Conservation (phyloP, 2,113 vertebrate genomes). For the Talpa occidentalis region DNA sequence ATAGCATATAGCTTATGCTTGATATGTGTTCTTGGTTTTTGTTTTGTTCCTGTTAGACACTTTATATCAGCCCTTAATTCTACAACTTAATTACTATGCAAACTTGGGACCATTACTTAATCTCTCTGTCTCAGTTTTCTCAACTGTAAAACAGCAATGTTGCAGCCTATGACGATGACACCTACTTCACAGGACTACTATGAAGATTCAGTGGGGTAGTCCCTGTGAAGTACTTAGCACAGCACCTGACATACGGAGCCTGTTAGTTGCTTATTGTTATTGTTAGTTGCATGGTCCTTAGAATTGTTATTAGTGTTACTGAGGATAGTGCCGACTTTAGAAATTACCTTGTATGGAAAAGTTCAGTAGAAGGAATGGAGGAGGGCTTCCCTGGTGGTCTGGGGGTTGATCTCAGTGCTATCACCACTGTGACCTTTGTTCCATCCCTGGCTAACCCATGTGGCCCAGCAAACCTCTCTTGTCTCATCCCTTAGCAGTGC, state of each 20-base stretch:
- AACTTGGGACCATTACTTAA: background rate
- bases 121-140: background rate
- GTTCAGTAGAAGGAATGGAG: background rate
- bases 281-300: background rate
- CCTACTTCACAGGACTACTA: background rate
- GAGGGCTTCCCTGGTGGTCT: too few species aligned
- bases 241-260: background rate
- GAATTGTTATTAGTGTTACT: background rate
- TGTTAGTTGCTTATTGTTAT: rapidly evolving
- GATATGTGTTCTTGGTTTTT: background rate
- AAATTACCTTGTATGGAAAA: background rate
- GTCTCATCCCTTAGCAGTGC: too few species aligned
- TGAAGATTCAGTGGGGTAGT: background rate
- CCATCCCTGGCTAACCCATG: too few species aligned
- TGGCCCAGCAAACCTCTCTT: too few species aligned
- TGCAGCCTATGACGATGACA: rapidly evolving
- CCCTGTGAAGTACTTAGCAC: background rate
- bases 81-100: background rate
- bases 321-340: background rate
- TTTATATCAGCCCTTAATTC: background rate
- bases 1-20: background rate
- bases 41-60: background rate
- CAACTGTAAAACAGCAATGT: rapidly evolving
- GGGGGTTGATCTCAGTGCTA: too few species aligned
- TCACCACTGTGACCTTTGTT: too few species aligned